Evolutionary conservation across 2,797 vertebrate genomes (phyloP).

Genomic region (Enteromius argenteus): DNA sequence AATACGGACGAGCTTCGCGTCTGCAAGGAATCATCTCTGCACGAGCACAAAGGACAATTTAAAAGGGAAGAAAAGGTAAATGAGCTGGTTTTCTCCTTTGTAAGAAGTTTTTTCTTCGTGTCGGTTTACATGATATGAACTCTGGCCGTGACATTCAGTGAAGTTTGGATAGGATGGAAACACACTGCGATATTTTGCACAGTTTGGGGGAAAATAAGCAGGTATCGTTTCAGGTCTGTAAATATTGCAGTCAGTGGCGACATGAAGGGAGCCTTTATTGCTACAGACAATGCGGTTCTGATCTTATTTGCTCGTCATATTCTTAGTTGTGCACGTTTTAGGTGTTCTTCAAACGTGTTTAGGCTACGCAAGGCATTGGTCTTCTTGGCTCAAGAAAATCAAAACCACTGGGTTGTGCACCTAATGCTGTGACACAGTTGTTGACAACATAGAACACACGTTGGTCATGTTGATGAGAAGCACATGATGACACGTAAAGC

Average conservation of each 20-base stretch:
- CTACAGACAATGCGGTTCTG: neutral
- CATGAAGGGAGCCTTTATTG: conserved; percentile 4
- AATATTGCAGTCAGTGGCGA: conserved; percentile 38
- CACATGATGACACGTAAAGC: conserved; percentile 1
- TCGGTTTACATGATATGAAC: neutral
- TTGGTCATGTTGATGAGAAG: conserved; percentile 18
- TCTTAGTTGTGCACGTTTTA: neutral
- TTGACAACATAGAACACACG: conserved; percentile 1
- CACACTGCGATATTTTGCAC: conserved; percentile 2
- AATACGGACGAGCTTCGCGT: conserved; percentile 41
- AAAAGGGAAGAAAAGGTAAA: conserved; percentile 62
- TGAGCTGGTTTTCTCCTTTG: conserved; percentile 51
- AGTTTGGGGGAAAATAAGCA: conserved; percentile 1
- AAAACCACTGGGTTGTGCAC: neutral
- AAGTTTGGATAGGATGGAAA: conserved; percentile 7
- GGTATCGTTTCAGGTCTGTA: conserved; percentile 26
- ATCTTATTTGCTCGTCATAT: neutral
- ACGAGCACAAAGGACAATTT: conserved; percentile 37
- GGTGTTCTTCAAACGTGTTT: neutral
- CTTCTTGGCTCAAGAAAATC: neutral
- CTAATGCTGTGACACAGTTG: conserved; percentile 17
- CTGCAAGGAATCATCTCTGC: conserved; percentile 53
- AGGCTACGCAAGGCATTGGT: neutral
- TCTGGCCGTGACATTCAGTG: neutral
- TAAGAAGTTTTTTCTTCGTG: conserved; percentile 43